Percentiles rank a stretch among this genome's conserved stretches.
Evolutionary conservation across 2,113 vertebrate species (phyloP).

Genomic region (Cyprinodon brontotheroides): DNA sequence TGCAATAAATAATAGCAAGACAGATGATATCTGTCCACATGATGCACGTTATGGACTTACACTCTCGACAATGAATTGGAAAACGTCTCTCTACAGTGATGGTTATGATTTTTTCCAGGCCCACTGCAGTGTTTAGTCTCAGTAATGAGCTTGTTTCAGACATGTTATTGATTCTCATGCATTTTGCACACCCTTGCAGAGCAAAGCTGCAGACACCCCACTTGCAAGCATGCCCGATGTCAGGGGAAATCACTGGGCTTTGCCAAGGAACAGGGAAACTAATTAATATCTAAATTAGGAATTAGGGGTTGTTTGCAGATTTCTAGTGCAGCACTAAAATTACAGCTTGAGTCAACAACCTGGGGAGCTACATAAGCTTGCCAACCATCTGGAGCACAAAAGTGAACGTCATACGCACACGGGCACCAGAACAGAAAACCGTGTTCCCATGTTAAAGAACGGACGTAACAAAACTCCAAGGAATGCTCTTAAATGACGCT

Average conservation of each 20-base stretch:
- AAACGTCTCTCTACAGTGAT: background rate
- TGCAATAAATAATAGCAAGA: background rate
- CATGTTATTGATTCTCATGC: slow-evolving; percentile 46
- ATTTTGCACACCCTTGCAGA: slow-evolving; percentile 30
- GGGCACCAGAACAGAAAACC: background rate
- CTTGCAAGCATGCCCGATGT: slow-evolving; percentile 47
- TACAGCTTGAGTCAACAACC: slow-evolving; percentile 43
- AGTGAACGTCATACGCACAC: slow-evolving; percentile 16
- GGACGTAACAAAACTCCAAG: slow-evolving; percentile 53
- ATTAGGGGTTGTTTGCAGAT: slow-evolving; percentile 65
- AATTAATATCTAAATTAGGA: slow-evolving; percentile 76
- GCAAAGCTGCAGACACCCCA: slow-evolving; percentile 36
- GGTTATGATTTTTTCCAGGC: slow-evolving; percentile 7
- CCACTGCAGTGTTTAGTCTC: slow-evolving; percentile 17
- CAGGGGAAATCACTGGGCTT: slow-evolving; percentile 66
- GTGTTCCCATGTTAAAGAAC: slow-evolving; percentile 17
- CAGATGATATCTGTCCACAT: background rate
- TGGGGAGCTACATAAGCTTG: slow-evolving; percentile 34
- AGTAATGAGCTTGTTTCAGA: slow-evolving; percentile 54
- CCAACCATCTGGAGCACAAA: slow-evolving; percentile 55
- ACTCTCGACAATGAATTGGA: background rate
- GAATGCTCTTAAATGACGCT: slow-evolving; percentile 58
- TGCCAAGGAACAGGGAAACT: slow-evolving; percentile 61
- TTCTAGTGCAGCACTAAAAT: slow-evolving; percentile 43
- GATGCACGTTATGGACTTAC: background rate